phyloP scores from a whole-genome alignment of 2,797 vertebrate genomes.

The Acrocephalus scirpaceus region DNA sequence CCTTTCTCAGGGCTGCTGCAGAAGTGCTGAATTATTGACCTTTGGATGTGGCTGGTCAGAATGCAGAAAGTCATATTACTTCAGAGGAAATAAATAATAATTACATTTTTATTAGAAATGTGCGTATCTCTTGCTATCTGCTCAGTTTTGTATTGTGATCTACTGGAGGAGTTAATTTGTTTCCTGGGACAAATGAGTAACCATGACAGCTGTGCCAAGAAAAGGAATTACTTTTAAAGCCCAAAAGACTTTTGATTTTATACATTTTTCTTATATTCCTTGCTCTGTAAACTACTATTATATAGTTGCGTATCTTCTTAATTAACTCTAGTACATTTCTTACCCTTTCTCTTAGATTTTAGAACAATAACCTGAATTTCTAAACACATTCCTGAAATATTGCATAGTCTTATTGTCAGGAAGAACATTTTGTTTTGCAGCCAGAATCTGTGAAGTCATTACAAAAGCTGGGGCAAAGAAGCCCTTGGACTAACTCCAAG shows the following conservation, averaged over 20 bases:
- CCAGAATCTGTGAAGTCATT: background rate
- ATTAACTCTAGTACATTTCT: background rate
- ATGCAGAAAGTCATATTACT: background rate
- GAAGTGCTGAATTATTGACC: background rate
- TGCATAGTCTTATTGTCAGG: background rate
- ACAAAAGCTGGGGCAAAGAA: background rate
- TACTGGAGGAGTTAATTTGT: background rate
- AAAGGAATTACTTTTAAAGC: background rate
- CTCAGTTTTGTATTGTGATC: background rate
- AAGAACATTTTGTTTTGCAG: background rate
- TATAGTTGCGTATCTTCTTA: background rate
- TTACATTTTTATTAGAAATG: background rate
- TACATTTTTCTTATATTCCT: background rate
- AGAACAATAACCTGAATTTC: background rate
- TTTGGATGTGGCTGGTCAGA: background rate
- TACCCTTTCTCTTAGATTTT: background rate
- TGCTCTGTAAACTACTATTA: background rate
- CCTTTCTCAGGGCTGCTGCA: background rate
- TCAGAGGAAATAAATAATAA: background rate
- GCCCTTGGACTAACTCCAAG: background rate
- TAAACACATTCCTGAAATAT: background rate
- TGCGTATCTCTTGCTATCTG: fast-evolving
- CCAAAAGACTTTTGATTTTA: background rate
- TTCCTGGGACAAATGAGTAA: background rate
- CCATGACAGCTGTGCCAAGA: background rate